Conservation (phyloP, 2,797 vertebrate genomes). For the Sciurus carolinensis region DNA sequence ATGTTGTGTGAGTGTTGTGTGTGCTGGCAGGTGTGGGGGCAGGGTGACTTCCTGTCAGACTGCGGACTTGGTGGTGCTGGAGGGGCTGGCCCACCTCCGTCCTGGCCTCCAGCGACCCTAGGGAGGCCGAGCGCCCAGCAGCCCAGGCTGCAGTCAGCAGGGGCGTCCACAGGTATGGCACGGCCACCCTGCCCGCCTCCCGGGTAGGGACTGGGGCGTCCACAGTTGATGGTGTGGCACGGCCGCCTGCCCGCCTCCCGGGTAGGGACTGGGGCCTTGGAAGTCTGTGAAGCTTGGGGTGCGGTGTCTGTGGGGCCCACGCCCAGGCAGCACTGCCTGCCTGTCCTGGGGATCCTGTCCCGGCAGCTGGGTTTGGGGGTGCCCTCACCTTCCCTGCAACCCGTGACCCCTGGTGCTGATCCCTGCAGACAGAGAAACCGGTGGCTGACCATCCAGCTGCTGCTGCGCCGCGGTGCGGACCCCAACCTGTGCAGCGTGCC, state of each 20-base stretch:
- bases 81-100: background rate
- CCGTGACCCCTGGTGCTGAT: rapidly evolving
- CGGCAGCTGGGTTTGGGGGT: rapidly evolving
- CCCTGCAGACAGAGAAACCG: conserved; percentile 86
- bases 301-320: too few species aligned
- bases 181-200: too few species aligned
- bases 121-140: background rate
- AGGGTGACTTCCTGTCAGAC: rapidly evolving
- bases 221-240: too few species aligned
- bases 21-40: background rate
- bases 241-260: background rate
- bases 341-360: background rate
- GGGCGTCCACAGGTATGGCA: too few species aligned
- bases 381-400: background rate
- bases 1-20: too few species aligned
- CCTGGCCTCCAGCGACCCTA: background rate
- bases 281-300: too few species aligned
- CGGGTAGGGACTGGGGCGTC: too few species aligned
- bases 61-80: too few species aligned
- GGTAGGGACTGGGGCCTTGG: background rate
- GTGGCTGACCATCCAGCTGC: conserved; percentile 90
- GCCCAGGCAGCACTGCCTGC: too few species aligned
- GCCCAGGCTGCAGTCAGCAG: background rate
- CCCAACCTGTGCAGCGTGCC: conserved; percentile 91
- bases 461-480: conserved; percentile 93